Base-by-base conservation (phyloP, 2,797 vertebrate species). In the Potorous gilbertii region DNA sequence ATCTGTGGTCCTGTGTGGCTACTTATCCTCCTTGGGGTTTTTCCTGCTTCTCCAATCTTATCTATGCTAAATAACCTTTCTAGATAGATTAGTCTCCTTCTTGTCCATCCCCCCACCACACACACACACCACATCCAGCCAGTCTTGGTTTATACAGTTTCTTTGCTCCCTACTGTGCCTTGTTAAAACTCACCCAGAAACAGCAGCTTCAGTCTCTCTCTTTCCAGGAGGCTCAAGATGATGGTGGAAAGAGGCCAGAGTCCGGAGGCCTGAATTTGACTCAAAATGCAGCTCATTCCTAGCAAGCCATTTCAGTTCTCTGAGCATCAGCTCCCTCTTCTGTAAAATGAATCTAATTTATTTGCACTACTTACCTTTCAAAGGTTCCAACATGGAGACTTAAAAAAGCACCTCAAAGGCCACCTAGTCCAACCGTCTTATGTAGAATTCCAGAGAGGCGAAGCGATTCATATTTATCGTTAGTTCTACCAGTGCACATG, bases 261-360 rank as follows among this genome's bases (percentile, higher is more conserved):
- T 12, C 57, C 29, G 57, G 29, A 34, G n/a, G n/a, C n/a, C n/a
- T 40, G 66, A 81, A 81, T 81, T 9, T 40, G 74, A 50, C 40
- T 40, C 74, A 87, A 27, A 50, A 50, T 12, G 24, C 66, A 18
- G 34, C n/a, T 46, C n/a, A 81, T 81, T 81, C 66, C 59, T 66
- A 66, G 59, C 59, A 66, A 66, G 59, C 29, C 59, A 62, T 31
- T 62, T 62, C 57, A 62, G 31, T 62, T 62, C 29, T 62, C 57
- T 31, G 57, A 59, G 57, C 57, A 62, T 16, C 74, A 81, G 21
- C 46, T 96, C 94, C 95, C 96, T 98, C 96, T 62, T 62, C 54
- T 62, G 94, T 94, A 94, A 96, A 98, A 81, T 46, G 9, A 21
- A 27, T 87, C 46, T 66, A n/a, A 5, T n/a, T 66, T 87, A 87